These are phyloP conservation scores for Xenus cinereus DNA, from an alignment of 2,113 vertebrate species.

Conservation along the genomic window DNA sequence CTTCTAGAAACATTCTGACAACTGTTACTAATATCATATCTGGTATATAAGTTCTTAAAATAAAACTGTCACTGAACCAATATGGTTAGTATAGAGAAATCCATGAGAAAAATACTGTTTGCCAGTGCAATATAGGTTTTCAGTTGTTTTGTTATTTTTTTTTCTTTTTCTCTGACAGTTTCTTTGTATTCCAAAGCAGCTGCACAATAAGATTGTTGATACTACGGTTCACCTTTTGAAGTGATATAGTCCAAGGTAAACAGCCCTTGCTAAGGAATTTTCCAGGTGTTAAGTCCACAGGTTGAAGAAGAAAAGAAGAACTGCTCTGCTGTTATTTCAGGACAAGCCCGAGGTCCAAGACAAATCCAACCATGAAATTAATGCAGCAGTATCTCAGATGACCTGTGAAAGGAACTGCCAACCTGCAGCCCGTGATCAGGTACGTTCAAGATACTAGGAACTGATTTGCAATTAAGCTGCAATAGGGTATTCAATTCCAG, in stretches of 20 bases:
- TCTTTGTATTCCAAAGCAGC: slow-evolving; percentile 32
- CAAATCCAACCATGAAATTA: neutral
- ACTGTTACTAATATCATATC: neutral
- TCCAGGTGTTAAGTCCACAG: neutral
- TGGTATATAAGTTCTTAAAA: neutral
- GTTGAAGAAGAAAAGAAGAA: neutral
- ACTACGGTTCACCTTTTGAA: slow-evolving; percentile 24
- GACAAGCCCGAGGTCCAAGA: neutral
- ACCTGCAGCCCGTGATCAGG: neutral
- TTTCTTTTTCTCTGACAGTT: neutral
- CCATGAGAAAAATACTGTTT: neutral
- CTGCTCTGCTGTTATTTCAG: neutral
- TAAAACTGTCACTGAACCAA: neutral
- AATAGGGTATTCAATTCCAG: neutral
- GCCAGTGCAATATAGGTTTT: neutral
- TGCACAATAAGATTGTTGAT: slow-evolving; percentile 5
- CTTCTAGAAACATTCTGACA: neutral
- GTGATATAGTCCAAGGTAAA: neutral
- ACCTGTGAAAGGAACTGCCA: neutral
- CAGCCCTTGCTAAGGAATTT: neutral
- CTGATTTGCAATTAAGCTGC: neutral
- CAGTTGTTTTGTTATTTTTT: neutral
- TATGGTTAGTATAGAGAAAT: neutral
- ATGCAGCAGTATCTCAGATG: neutral
- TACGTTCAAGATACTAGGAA: neutral